Evolutionary conservation across 2,888 invertebrate species (phyloP), one percentile per base, ranked within the genome.

Genomic region (Thereva nobilitata): DNA sequence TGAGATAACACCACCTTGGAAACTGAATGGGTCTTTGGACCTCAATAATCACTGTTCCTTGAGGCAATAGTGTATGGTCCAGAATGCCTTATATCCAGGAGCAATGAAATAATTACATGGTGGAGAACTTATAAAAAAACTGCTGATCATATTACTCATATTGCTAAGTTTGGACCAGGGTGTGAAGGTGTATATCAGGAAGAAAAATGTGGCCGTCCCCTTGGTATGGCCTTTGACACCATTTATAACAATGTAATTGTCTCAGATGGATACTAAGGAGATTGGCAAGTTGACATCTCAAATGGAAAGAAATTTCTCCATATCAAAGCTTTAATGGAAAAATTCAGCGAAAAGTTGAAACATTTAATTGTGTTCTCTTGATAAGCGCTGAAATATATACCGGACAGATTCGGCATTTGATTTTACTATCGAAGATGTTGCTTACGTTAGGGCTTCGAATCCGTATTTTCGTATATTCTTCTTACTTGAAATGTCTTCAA

Each of bases 341-440:
- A 72, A 71, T 77, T 8, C 71, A 72, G 40, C 85, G 81, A 69
- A 80, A 74, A 73, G 87, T 92, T 0, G 87, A 84, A 76, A 67
- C 91, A 4, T 86, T 92, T 66, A 97, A 97, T 79, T 82, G 86
- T 67, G 75, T 97, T 54, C 89, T 65, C 82, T 97, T 42, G 87
- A 87, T 56, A 85, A 86, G 63, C 90, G 91, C 77, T 95, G 95
- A 2, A 90, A 90, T 72, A 83, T 98, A 12, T 97, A 92, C 77
- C 93, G 95, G 89, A 90, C 94, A 0, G 93, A 95, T 76, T 93
- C 95, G 0, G 86, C 87, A 56, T 86, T 87, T 8, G 89, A 91
- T 70, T 92, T 89, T 77, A 74, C 79, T 3, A 79, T 97, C 44
- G 83, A 89, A 72, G 88, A 96, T 82, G 89, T 92, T 52, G 74